Evolutionary conservation across 1,140 invertebrate genomes (phyloP), one percentile per base, ranked within the genome.

Genomic region (Probaryconus sp.): DNA sequence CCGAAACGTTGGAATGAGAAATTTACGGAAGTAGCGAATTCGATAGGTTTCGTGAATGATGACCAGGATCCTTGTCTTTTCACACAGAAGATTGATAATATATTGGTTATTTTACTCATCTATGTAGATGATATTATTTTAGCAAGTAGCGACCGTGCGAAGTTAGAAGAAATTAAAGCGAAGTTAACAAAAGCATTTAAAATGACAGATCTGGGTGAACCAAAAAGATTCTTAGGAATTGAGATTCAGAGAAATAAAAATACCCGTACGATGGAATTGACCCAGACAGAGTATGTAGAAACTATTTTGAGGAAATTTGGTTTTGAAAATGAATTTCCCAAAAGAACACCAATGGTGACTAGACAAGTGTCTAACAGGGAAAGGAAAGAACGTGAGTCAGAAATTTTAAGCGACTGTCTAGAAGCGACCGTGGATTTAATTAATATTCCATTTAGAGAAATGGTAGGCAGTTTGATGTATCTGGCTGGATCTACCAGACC

Each of bases 151-250:
- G n/a, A 37, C 33, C 10, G 33, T 13, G 14, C 6, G 14, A 37
- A 14, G 14, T 10, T 37, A 4, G 3, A 13, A 2, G 11, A 37
- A 37, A 37, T 37, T 5, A 37, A 37, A 10, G 6, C 4, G 5
- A 26, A 35, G n/a, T 5, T 35, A 9, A 37, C 16, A 24, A 35
- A 35, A 9, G 17, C n/a, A n/a, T n/a, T n/a, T n/a, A n/a, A n/a
- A n/a, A n/a, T n/a, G n/a, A n/a, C n/a, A n/a, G n/a, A n/a, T 11
- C 10, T 51, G 3, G 47, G 31, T 1, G 13, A 18, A 9, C 47
- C 47, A 21, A 35, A 51, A 16, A 26, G 16, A 20, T 51, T 35
- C 11, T 11, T 51, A 33, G 47, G 30, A 35, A 51, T 51, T 3
- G 18, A 37, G 5, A 51, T 35, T 1, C 1, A n/a, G 11, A 18